A percentile compares a stretch with the other conserved stretches of the same genome.
phyloP scores from a whole-genome alignment of 2,888 invertebrate genomes.

The Mayetiola destructor region DNA sequence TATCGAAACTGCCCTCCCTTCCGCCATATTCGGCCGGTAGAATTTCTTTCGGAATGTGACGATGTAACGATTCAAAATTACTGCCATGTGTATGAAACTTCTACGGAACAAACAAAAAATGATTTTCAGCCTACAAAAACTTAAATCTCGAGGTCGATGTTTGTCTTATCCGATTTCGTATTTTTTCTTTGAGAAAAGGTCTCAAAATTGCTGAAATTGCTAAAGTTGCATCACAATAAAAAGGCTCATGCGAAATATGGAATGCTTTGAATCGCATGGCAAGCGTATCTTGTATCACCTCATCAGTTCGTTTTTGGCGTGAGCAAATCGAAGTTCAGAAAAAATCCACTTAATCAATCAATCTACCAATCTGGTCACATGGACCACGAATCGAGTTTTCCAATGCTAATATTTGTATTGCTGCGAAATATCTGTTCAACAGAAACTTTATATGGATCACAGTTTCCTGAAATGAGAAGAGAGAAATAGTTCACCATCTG shows the following conservation, averaged over 20 bases:
- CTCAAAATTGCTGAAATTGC: conserved; percentile 42
- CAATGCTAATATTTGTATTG: conserved; percentile 38
- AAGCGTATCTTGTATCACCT: conserved; percentile 41
- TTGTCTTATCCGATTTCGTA: conserved; percentile 40
- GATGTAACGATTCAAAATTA: conserved; percentile 56
- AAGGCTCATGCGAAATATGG: conserved; percentile 58
- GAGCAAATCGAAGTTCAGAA: background rate
- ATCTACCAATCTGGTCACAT: conserved; percentile 39
- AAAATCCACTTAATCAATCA: conserved; percentile 32
- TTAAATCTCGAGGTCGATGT: background rate
- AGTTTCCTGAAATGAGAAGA: conserved; percentile 28
- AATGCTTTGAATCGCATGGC: conserved; percentile 53
- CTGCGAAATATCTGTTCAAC: conserved; percentile 40
- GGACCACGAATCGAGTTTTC: conserved; percentile 40
- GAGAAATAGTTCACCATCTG: no score
- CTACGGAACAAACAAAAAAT: conserved; percentile 14
- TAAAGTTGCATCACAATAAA: conserved; percentile 60
- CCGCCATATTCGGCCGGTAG: conserved; percentile 46
- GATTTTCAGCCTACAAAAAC: background rate
- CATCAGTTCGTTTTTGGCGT: conserved; percentile 30
- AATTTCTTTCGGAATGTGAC: conserved; percentile 54
- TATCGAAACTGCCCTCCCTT: conserved; percentile 40
- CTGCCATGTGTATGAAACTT: conserved; percentile 57
- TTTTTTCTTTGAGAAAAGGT: conserved; percentile 47
- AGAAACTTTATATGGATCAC: conserved; percentile 35